phyloP scores from a whole-genome alignment of 2,888 invertebrate genomes.

The Malthinus seriepunctatus region DNA sequence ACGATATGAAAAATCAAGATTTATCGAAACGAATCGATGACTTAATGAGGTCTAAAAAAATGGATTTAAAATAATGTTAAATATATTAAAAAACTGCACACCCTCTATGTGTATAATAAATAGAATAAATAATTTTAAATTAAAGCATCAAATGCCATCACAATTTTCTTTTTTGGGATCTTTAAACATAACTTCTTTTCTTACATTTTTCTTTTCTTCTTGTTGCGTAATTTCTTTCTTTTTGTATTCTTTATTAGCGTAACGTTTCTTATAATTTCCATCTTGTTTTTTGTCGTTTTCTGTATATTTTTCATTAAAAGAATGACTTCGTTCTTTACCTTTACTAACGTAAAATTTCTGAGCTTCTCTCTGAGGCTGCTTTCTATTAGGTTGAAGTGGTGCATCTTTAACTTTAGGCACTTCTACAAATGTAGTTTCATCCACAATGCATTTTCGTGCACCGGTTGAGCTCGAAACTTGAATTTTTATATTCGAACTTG shows the following conservation, averaged over 20 bases:
- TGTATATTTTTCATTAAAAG: too few species aligned
- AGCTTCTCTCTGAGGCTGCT: neutral
- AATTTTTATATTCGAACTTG: constrained; percentile 38
- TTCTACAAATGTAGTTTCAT: constrained; percentile 27
- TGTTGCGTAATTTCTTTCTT: neutral
- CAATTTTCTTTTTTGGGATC: too few species aligned
- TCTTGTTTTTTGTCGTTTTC: neutral
- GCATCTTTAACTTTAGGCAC: neutral
- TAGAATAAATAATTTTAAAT: too few species aligned
- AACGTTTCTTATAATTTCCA: neutral
- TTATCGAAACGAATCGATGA: constrained; percentile 6
- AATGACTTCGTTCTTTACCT: too few species aligned
- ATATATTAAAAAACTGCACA: too few species aligned
- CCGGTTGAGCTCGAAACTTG: constrained; percentile 42
- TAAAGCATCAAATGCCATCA: too few species aligned
- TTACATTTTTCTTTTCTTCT: neutral
- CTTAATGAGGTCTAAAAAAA: neutral
- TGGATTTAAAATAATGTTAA: neutral
- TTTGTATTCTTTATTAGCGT: too few species aligned
- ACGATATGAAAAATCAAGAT: constrained; percentile 12
- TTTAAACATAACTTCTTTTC: neutral
- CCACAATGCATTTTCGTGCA: constrained; percentile 39
- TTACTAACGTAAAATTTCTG: constrained; percentile 3
- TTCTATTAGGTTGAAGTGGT: neutral
- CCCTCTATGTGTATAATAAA: too few species aligned